A percentile compares a stretch with the other conserved stretches of the same genome.
Conservation (phyloP, 1,140 invertebrate species). For the Penaeus indicus region DNA sequence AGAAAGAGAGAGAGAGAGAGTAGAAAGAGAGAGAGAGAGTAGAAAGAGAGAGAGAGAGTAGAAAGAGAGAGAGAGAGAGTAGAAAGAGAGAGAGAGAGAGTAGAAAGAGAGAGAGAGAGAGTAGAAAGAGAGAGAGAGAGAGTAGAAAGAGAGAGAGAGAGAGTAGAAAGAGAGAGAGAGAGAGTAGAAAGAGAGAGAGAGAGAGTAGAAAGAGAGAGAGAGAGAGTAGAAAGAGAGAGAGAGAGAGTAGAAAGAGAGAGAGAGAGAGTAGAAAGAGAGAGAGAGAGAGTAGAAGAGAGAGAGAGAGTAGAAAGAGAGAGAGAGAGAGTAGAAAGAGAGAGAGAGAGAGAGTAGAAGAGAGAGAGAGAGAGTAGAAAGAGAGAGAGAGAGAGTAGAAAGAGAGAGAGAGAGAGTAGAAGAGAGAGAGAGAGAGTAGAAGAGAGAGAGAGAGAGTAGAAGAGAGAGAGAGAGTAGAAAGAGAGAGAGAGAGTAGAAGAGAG, state of each 20-base stretch:
- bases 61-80: not conserved
- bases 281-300: not conserved
- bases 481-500: too few species aligned
- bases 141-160: not conserved
- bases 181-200: not conserved
- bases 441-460: too few species aligned
- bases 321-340: not conserved
- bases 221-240: not conserved
- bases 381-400: not conserved
- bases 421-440: not conserved
- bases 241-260: conserved; percentile 15
- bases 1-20: not conserved
- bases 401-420: not conserved
- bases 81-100: too few species aligned
- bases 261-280: not conserved
- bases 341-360: not conserved
- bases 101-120: too few species aligned
- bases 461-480: too few species aligned
- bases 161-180: not conserved
- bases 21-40: too few species aligned
- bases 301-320: too few species aligned
- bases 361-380: not conserved
- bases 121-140: too few species aligned
- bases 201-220: conserved; percentile 4
- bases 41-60: too few species aligned